Conservation (phyloP, 1,140 invertebrate species). For the Holcopasites calliopsidis region DNA sequence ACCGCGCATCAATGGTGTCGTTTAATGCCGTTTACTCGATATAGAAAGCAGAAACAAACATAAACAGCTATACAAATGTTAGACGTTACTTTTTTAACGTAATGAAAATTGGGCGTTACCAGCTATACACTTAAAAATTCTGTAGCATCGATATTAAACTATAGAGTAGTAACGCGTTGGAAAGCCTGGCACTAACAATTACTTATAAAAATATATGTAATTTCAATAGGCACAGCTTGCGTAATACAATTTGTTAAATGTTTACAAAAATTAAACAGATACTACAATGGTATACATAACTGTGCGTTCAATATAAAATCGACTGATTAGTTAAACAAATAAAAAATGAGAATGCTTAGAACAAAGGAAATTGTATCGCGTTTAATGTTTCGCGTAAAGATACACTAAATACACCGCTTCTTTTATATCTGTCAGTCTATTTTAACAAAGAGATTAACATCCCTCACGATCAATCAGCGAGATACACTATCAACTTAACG, state of each 20-base stretch:
- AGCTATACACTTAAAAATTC: no score
- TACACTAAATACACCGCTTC: not conserved
- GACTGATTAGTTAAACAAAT: slow-evolving; percentile 9
- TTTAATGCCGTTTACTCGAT: not conserved
- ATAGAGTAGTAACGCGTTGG: slow-evolving; percentile 2
- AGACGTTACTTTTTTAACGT: no score
- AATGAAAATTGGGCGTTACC: no score
- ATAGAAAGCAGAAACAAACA: slow-evolving; percentile 9
- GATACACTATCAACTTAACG: not conserved
- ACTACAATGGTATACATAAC: not conserved
- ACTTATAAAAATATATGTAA: slow-evolving; percentile 44
- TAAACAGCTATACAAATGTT: not conserved
- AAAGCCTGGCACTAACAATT: slow-evolving; percentile 18
- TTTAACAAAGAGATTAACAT: slow-evolving; percentile 1
- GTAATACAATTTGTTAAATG: slow-evolving; percentile 24
- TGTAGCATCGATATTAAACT: no score
- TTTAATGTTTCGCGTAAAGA: no score
- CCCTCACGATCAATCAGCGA: not conserved
- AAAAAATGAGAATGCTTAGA: not conserved
- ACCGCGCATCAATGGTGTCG: not conserved
- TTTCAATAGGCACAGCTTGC: slow-evolving; percentile 32
- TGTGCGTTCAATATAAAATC: slow-evolving; percentile 17
- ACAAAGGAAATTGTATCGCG: not conserved
- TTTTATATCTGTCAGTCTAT: not conserved
- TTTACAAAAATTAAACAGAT: slow-evolving; percentile 21